Percentiles rank a stretch among this genome's conserved stretches.
Conservation (phyloP, 1,140 invertebrate genomes). For the Mamestra configurata region DNA sequence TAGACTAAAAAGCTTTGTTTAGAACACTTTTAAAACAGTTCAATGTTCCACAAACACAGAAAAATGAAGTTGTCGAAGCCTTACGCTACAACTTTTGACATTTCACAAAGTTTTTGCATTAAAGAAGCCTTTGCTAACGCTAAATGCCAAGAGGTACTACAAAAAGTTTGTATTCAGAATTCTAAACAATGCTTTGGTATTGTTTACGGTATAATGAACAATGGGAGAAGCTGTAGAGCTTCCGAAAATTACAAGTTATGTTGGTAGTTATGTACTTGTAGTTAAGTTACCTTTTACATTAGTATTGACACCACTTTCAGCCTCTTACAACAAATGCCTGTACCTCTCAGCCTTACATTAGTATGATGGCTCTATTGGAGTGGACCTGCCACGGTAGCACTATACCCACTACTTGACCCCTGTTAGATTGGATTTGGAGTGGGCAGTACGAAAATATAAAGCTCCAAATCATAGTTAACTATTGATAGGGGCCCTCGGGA, state of each 20-base stretch:
- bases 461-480: background rate
- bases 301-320: constrained; percentile 12
- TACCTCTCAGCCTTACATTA: constrained; percentile 6
- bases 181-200: constrained; percentile 32
- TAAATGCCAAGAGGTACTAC: constrained; percentile 35
- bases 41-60: background rate
- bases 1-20: background rate
- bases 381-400: background rate
- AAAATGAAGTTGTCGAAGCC: constrained; percentile 10
- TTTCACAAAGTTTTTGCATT: constrained; percentile 32
- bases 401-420: constrained; percentile 14
- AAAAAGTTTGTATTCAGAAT: constrained; percentile 26
- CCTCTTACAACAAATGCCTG: constrained; percentile 5
- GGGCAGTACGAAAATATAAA: constrained; percentile 8
- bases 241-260: constrained; percentile 1
- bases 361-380: constrained; percentile 3
- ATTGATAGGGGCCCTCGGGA: background rate
- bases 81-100: constrained; percentile 26
- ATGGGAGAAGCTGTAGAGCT: constrained; percentile 5
- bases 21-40: background rate
- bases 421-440: constrained; percentile 35
- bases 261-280: background rate
- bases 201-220: constrained; percentile 20
- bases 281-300: background rate
- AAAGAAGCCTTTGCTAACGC: constrained; percentile 33